These are phyloP conservation scores for Excalfactoria chinensis DNA, from an alignment of 2,113 vertebrate species.

Conservation along the genomic window DNA sequence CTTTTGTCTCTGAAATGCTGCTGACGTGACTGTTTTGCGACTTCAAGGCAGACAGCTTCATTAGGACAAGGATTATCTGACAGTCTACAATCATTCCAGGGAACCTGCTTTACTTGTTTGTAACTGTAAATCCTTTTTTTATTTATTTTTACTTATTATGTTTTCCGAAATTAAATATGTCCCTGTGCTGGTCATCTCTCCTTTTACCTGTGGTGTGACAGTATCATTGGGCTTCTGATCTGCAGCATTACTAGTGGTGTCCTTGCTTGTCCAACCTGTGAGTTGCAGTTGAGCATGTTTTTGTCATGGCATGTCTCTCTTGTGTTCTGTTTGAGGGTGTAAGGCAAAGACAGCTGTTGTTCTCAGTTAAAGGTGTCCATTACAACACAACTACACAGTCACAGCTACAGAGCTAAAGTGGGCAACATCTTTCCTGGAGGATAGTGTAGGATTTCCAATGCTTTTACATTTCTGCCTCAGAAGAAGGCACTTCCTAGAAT, in stretches of 20 bases:
- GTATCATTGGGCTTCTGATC: not conserved
- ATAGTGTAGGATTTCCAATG: not conserved
- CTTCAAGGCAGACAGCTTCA: not conserved
- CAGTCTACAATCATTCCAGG: not conserved
- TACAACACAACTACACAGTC: not conserved
- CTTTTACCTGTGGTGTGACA: not conserved
- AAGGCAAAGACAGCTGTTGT: not conserved
- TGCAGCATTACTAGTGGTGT: not conserved
- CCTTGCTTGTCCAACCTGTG: not conserved
- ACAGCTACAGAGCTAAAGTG: not conserved
- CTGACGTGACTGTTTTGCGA: not conserved
- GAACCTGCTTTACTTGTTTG: not conserved
- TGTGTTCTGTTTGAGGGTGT: accelerated
- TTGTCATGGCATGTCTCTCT: not conserved
- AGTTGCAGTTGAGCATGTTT: not conserved
- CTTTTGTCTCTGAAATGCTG: not conserved
- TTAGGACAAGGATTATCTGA: not conserved
- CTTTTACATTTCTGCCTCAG: not conserved
- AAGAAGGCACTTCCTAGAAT: not conserved
- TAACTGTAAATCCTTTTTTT: not conserved
- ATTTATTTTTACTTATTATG: not conserved
- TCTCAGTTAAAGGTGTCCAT: accelerated
- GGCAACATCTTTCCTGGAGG: not conserved
- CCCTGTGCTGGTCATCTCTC: not conserved
- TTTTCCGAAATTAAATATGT: not conserved